Conservation (phyloP, 1,140 invertebrate species). For the Neodiprion pinetum region DNA sequence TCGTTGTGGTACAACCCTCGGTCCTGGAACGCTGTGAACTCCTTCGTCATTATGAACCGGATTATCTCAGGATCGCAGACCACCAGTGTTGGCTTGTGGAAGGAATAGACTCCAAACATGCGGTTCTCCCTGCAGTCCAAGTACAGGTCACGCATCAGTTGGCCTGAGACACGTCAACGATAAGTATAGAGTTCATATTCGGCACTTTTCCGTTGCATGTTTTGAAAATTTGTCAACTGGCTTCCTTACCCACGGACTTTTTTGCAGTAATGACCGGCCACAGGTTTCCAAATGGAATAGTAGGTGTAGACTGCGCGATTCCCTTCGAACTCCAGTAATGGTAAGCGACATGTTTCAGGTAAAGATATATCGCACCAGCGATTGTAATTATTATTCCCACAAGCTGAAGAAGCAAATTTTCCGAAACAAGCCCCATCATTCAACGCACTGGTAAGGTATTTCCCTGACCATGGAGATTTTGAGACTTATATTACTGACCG, state of each 20-base stretch:
- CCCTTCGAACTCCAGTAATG: slow-evolving; percentile 54
- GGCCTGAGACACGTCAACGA: slow-evolving; percentile 22
- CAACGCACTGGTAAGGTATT: too few species aligned
- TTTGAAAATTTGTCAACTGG: too few species aligned
- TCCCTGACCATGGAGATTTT: too few species aligned
- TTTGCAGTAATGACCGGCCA: slow-evolving; percentile 30
- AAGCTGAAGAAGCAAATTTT: background rate
- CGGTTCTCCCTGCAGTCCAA: slow-evolving; percentile 25
- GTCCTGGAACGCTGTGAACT: slow-evolving; percentile 61
- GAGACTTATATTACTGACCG: too few species aligned
- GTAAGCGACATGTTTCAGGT: slow-evolving; percentile 38
- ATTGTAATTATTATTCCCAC: background rate
- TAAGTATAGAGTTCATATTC: too few species aligned
- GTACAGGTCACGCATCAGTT: slow-evolving; percentile 31
- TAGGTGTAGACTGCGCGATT: slow-evolving; percentile 48
- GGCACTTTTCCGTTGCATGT: too few species aligned
- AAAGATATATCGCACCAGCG: slow-evolving; percentile 27
- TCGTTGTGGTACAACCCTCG: slow-evolving; percentile 56
- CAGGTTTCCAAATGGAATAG: slow-evolving; percentile 50
- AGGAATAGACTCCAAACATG: slow-evolving; percentile 57
- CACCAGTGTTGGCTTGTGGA: slow-evolving; percentile 58
- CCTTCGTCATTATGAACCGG: slow-evolving; percentile 56
- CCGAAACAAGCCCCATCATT: background rate
- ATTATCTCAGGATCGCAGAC: slow-evolving; percentile 61
- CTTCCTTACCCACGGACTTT: background rate